Evolutionary conservation across 1,140 invertebrate genomes (phyloP).

Genomic region (Myzus persicae): DNA sequence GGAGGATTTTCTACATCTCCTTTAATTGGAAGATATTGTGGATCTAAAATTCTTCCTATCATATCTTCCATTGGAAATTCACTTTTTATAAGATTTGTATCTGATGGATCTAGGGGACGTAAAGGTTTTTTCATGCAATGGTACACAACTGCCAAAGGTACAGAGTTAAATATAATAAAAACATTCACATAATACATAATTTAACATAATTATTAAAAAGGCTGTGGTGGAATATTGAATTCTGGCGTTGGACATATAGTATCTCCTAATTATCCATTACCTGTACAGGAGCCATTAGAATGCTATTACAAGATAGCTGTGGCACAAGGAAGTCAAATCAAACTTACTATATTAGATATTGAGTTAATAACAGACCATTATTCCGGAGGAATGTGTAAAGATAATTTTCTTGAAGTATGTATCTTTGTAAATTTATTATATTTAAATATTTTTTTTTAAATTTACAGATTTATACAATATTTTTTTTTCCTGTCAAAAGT

Average conservation of each 20-base stretch:
- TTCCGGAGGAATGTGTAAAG: not conserved
- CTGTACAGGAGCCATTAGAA: constrained; percentile 72
- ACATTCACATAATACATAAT: not conserved
- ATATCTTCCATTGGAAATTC: constrained; percentile 76
- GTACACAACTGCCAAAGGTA: constrained; percentile 67
- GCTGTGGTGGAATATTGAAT: constrained; percentile 80
- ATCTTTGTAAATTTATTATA: not conserved
- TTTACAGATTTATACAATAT: not conserved
- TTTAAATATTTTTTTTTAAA: not conserved
- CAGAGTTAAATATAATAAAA: not conserved
- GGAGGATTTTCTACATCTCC: constrained; percentile 74
- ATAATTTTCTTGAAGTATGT: constrained; percentile 76
- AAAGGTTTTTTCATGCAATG: constrained; percentile 77
- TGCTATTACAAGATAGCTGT: constrained; percentile 84
- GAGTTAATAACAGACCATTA: constrained; percentile 70
- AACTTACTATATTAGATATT: constrained; percentile 76
- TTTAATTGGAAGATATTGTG: constrained; percentile 77
- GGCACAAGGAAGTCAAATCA: constrained; percentile 74
- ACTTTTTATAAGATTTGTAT: constrained; percentile 75
- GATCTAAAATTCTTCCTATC: constrained; percentile 68
- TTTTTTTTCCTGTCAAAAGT: not conserved
- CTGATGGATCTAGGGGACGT: constrained; percentile 69
- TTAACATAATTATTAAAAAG: constrained; percentile 66
- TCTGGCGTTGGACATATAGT: constrained; percentile 73
- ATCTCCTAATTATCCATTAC: constrained; percentile 84